Evolutionary conservation across 2,797 vertebrate species (phyloP).

Genomic region (Sebastes kiyomatsui): DNA sequence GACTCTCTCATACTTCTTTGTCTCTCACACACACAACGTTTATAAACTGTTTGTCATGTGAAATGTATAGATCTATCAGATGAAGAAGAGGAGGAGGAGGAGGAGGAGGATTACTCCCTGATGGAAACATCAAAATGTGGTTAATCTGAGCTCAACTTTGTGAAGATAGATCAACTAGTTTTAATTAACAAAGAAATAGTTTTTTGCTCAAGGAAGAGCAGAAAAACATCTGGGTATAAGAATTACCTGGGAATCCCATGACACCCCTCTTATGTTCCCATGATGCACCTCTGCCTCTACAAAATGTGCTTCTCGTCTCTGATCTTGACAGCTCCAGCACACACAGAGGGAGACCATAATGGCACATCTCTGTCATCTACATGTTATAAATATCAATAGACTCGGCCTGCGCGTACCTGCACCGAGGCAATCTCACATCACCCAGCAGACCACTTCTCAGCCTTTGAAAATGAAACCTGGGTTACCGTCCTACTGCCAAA

Average conservation of each 20-base stretch:
- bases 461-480: slow-evolving; percentile 51
- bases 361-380: slow-evolving; percentile 72
- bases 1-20: slow-evolving; percentile 13
- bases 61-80: background rate
- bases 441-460: slow-evolving; percentile 41
- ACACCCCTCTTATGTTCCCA: slow-evolving; percentile 28
- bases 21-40: background rate
- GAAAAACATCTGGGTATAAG: background rate
- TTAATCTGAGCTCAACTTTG: background rate
- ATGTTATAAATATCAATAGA: slow-evolving; percentile 75
- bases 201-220: background rate
- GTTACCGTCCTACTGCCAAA: slow-evolving; percentile 27
- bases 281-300: slow-evolving; percentile 41
- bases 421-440: slow-evolving; percentile 44
- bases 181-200: background rate
- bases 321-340: slow-evolving; percentile 43
- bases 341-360: slow-evolving; percentile 31
- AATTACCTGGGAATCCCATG: slow-evolving; percentile 20
- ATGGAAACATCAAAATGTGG: background rate
- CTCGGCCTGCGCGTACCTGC: slow-evolving; percentile 19
- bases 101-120: background rate
- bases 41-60: background rate
- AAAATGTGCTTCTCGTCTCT: slow-evolving; percentile 42
- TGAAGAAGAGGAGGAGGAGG: background rate
- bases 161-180: background rate